phyloP scores from a whole-genome alignment of 2,113 vertebrate species.

The Megaceryle maxima region DNA sequence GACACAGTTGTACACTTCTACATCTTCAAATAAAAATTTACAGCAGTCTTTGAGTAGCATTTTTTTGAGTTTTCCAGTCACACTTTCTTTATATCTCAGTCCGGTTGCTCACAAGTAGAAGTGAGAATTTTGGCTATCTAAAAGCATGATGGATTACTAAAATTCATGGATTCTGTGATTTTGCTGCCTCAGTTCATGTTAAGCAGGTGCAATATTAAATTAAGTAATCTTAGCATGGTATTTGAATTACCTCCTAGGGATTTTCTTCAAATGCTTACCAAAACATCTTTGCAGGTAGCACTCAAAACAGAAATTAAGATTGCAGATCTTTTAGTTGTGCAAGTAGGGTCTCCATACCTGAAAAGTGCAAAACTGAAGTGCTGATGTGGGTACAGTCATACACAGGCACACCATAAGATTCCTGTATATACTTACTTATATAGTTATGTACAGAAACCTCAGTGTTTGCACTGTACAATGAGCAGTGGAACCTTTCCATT shows the following conservation, averaged over 20 bases:
- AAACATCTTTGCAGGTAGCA: not conserved
- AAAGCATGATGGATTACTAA: not conserved
- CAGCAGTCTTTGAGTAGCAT: not conserved
- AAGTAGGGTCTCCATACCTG: not conserved
- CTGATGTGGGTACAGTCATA: not conserved
- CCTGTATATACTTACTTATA: not conserved
- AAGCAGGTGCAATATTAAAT: not conserved
- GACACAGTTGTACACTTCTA: not conserved
- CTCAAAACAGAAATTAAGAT: not conserved
- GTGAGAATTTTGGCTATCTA: not conserved
- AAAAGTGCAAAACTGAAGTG: accelerated
- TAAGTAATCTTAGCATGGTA: not conserved
- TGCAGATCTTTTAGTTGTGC: not conserved
- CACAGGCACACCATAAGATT: not conserved
- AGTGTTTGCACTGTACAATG: accelerated
- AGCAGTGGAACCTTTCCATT: not conserved
- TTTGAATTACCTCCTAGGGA: not conserved
- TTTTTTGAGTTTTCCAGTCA: not conserved
- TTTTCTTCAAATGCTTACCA: not conserved
- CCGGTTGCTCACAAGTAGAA: not conserved
- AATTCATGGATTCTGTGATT: not conserved
- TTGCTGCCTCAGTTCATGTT: not conserved
- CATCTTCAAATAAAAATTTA: not conserved
- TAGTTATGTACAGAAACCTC: not conserved
- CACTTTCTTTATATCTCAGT: not conserved